Conservation (phyloP, 2,113 vertebrate species). For the Vombatus ursinus region DNA sequence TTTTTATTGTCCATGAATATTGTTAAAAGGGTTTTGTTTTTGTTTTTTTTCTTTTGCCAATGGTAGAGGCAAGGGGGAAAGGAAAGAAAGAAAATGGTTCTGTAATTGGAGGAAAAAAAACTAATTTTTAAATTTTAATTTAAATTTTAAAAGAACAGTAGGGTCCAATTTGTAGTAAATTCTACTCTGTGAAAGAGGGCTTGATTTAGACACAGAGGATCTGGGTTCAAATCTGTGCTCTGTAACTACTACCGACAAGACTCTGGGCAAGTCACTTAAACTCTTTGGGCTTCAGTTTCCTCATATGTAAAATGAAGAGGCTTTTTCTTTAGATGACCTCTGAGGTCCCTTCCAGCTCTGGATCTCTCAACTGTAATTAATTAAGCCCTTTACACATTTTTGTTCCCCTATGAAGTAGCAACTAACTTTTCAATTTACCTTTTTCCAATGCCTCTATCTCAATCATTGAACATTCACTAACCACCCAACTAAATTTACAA, state of each 20-base stretch:
- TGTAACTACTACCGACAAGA: background rate
- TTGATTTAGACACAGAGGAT: background rate
- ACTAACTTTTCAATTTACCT: background rate
- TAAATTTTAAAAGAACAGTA: background rate
- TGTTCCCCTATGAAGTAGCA: background rate
- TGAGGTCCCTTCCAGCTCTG: background rate
- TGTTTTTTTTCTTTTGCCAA: background rate
- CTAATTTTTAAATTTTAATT: too few relatives aligned
- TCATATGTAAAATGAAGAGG: background rate
- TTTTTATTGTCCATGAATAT: background rate
- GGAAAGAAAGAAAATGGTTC: background rate
- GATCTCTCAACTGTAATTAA: background rate
- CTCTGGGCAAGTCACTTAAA: background rate
- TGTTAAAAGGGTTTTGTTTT: background rate
- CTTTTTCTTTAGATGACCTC: background rate
- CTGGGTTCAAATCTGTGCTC: background rate
- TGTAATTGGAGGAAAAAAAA: background rate
- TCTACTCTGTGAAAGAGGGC: background rate
- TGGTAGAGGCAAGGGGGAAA: background rate
- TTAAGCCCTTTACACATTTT: background rate
- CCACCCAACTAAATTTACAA: background rate
- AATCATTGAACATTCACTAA: background rate
- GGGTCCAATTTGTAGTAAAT: background rate
- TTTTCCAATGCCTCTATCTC: background rate
- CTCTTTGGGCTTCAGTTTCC: background rate